A percentile compares a stretch with the other conserved stretches of the same genome.
Evolutionary conservation across 2,888 invertebrate species (phyloP).

Genomic region (Drosophila testacea): DNA sequence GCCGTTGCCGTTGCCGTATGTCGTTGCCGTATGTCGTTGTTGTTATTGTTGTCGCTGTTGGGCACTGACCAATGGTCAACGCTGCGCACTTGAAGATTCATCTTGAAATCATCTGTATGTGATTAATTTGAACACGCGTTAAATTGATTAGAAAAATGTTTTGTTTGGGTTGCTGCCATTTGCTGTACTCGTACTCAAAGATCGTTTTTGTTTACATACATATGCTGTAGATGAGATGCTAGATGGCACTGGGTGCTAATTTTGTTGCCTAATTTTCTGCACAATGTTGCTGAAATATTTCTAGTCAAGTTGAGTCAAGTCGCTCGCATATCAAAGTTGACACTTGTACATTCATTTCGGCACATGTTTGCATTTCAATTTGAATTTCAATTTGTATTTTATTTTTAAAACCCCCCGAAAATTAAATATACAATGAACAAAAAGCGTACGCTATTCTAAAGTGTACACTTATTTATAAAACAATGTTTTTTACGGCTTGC

Average conservation of each 20-base stretch:
- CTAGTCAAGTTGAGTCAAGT: constrained; percentile 72
- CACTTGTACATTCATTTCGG: constrained; percentile 75
- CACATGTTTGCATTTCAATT: constrained; percentile 75
- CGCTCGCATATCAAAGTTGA: constrained; percentile 73
- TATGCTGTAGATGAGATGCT: constrained; percentile 2
- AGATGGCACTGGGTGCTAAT: constrained; percentile 28
- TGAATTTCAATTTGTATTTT: constrained; percentile 53
- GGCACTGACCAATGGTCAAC: constrained; percentile 51
- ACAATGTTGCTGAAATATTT: constrained; percentile 57
- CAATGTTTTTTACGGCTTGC: constrained; percentile 66
- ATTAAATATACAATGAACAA: constrained; percentile 29
- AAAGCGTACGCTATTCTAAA: constrained; percentile 35
- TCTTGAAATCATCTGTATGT: constrained; percentile 64
- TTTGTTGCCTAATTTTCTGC: constrained; percentile 53
- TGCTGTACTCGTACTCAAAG: constrained; percentile 7
- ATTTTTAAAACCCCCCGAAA: constrained; percentile 47
- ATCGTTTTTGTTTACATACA: constrained; percentile 43
- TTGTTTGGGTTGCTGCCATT: constrained; percentile 64
- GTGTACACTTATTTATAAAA: constrained; percentile 63
- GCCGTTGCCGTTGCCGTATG: constrained; percentile 2
- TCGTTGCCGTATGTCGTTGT: constrained; percentile 9
- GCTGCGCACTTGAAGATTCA: constrained; percentile 54
- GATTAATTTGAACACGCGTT: constrained; percentile 71
- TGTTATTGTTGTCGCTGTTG: constrained; percentile 21
- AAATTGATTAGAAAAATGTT: constrained; percentile 66